Percentiles rank a stretch among this genome's conserved stretches.
phyloP scores from a whole-genome alignment of 2,797 vertebrate species.

The Falco columbarius region DNA sequence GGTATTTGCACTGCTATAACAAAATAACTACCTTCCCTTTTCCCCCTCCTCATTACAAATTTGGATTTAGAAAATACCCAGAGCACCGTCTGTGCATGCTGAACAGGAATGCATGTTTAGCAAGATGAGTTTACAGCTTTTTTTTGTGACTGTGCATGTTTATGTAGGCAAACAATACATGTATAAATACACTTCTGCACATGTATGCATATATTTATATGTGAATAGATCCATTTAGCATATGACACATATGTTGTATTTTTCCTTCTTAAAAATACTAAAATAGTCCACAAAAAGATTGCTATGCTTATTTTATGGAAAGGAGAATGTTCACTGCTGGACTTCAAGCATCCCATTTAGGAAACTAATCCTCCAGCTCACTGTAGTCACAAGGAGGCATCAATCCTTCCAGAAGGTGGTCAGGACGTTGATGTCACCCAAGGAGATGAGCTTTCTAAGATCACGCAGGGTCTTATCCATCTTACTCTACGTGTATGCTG shows the following conservation, averaged over 20 bases:
- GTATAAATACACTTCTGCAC: neutral
- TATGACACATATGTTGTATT: too few relatives aligned
- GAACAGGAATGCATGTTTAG: neutral
- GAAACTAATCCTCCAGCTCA: neutral
- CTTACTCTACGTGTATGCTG: neutral
- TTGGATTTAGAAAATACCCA: neutral
- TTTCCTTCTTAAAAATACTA: neutral
- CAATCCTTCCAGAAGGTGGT: neutral
- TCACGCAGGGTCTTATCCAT: neutral
- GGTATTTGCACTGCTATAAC: neutral
- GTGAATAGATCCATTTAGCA: neutral
- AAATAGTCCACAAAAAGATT: neutral
- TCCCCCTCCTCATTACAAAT: neutral
- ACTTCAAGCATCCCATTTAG: neutral
- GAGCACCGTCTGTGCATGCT: fast-evolving
- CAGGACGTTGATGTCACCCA: neutral
- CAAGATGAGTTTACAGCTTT: neutral
- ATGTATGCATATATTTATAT: neutral
- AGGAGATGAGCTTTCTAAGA: neutral
- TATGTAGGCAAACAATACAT: neutral
- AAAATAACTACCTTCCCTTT: neutral
- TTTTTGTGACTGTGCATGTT: neutral
- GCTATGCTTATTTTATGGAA: neutral
- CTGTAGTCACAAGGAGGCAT: neutral
- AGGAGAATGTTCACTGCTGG: neutral